phyloP scores from a whole-genome alignment of 92 coral and sea anemone genomes.

The Galaxea fascicularis region DNA sequence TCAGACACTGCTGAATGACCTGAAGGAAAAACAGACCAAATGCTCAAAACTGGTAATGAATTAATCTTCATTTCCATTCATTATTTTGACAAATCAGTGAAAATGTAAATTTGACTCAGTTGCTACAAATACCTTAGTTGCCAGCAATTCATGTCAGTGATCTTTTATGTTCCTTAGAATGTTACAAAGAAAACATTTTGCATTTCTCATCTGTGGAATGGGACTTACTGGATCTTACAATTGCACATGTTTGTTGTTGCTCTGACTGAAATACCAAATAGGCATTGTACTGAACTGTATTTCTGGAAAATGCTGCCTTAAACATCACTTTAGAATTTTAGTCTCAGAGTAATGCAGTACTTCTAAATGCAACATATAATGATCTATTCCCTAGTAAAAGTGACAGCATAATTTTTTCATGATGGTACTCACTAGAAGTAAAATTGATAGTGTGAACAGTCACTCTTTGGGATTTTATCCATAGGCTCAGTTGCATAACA shows the following conservation, averaged over 20 bases:
- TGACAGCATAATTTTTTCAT: no score
- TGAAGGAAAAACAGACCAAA: slow-evolving; percentile 78
- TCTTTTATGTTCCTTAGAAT: background rate
- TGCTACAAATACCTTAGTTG: background rate
- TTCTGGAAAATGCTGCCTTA: background rate
- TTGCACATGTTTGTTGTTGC: no score
- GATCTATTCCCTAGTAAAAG: no score
- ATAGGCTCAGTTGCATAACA: no score
- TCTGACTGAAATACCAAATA: background rate
- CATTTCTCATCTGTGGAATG: no score
- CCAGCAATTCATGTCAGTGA: background rate
- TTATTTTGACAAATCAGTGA: background rate
- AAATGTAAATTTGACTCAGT: no score
- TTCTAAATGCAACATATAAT: no score
- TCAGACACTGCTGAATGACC: slow-evolving; percentile 60
- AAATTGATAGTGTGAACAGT: no score
- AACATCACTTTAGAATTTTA: background rate
- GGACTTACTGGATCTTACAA: no score
- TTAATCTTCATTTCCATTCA: background rate
- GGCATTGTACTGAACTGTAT: background rate
- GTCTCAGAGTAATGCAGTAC: background rate
- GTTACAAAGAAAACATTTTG: no score
- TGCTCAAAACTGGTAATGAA: slow-evolving; percentile 79
- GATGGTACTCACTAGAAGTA: no score
- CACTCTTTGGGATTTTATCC: no score